phyloP scores from a whole-genome alignment of 1,140 invertebrate genomes.

The Trachymyrmex cornetzi region DNA sequence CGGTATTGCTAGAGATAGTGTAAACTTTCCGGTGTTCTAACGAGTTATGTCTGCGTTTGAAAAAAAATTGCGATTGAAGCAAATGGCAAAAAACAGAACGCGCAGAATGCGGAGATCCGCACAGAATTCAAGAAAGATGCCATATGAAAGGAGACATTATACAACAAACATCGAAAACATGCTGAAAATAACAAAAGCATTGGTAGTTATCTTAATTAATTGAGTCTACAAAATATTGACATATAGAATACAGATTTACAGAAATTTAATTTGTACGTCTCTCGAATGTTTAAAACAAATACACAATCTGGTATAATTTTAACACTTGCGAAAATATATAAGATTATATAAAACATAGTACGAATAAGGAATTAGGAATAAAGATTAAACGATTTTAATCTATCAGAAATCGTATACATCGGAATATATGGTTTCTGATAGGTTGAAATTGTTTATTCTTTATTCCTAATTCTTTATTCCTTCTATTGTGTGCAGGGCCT shows the following conservation, averaged over 20 bases:
- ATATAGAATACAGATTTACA: constrained; percentile 13
- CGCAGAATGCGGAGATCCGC: constrained; percentile 34
- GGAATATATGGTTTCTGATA: too few relatives aligned
- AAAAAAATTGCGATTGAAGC: constrained; percentile 46
- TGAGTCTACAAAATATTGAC: background rate
- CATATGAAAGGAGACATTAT: constrained; percentile 75
- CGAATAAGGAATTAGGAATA: too few relatives aligned
- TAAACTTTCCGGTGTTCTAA: constrained; percentile 10
- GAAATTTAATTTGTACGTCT: background rate
- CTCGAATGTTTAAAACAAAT: background rate
- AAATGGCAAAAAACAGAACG: constrained; percentile 59
- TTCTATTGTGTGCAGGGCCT: too few relatives aligned
- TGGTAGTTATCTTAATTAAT: background rate
- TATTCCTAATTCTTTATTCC: too few relatives aligned
- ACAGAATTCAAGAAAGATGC: constrained; percentile 75
- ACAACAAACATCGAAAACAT: constrained; percentile 41
- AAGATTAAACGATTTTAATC: too few relatives aligned
- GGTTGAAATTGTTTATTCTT: too few relatives aligned
- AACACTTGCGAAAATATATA: background rate
- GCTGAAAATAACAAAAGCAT: constrained; percentile 43
- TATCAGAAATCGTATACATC: too few relatives aligned
- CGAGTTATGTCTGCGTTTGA: background rate
- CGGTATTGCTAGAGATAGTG: background rate
- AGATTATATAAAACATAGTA: background rate
- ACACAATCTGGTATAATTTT: background rate